phyloP scores from a whole-genome alignment of 1,140 invertebrate genomes.

The Lysiphlebus fabarum region DNA sequence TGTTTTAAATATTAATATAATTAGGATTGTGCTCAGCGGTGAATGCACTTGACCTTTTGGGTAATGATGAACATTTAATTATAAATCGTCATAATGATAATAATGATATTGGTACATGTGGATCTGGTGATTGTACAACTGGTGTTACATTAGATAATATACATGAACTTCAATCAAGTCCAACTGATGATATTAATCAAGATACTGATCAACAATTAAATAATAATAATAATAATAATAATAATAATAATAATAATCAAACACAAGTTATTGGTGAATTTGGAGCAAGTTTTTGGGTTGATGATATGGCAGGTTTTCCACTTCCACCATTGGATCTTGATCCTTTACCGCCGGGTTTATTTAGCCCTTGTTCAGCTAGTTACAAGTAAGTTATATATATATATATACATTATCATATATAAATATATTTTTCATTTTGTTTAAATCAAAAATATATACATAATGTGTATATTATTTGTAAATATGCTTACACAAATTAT shows the following conservation, averaged over 20 bases:
- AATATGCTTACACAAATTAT: no score
- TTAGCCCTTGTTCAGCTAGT: conserved; percentile 67
- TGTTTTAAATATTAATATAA: conserved; percentile 35
- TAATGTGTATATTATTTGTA: no score
- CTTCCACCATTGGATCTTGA: conserved; percentile 73
- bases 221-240: conserved; percentile 38
- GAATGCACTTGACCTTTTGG: conserved; percentile 43
- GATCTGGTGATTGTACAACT: conserved; percentile 25
- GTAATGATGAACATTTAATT: conserved; percentile 40
- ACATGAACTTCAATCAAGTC: conserved; percentile 44
- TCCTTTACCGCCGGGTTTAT: conserved; percentile 64
- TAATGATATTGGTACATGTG: conserved; percentile 1
- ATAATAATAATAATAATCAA: conserved; percentile 40
- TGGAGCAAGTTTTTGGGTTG: conserved; percentile 62
- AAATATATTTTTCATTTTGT: no score
- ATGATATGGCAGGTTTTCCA: conserved; percentile 79
- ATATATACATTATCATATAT: no score
- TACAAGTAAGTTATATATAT: conserved; percentile 67
- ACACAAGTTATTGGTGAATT: conserved; percentile 49
- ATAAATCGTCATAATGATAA: conserved; percentile 29
- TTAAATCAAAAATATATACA: no score
- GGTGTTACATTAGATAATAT: conserved; percentile 39
- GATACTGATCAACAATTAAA: conserved; percentile 45
- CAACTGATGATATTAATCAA: conserved; percentile 40
- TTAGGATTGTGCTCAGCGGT: conserved; percentile 44